Evolutionary conservation across 2,888 invertebrate genomes (phyloP).

Genomic region (Meghimatium bilineatum): DNA sequence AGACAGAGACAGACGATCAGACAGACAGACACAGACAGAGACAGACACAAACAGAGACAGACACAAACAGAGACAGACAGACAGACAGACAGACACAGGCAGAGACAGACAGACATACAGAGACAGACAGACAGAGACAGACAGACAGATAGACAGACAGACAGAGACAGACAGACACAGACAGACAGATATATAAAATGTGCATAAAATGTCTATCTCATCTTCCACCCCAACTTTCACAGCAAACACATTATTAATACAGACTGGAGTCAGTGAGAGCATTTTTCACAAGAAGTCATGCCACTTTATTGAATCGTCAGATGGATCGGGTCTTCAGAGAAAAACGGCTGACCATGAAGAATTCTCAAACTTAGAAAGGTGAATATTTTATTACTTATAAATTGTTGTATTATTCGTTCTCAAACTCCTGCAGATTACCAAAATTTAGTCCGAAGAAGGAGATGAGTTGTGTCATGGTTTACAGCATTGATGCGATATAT

Average conservation of each 20-base stretch:
- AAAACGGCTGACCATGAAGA: slow-evolving; percentile 35
- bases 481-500: too few species aligned
- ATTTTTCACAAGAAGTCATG: slow-evolving; percentile 31
- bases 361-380: slow-evolving; percentile 38
- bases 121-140: too few species aligned
- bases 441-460: too few species aligned
- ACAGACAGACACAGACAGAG: neutral
- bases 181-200: neutral
- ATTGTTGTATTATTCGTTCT: too few species aligned
- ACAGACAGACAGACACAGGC: too few species aligned
- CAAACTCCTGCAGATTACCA: too few species aligned
- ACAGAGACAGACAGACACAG: neutral
- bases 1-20: too few species aligned
- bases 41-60: slow-evolving; percentile 1
- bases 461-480: too few species aligned
- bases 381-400: too few species aligned
- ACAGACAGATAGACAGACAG: too few species aligned
- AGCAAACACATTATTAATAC: slow-evolving; percentile 37
- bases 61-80: too few species aligned
- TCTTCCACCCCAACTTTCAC: neutral
- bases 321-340: slow-evolving; percentile 6
- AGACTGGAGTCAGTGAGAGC: slow-evolving; percentile 41
- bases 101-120: too few species aligned
- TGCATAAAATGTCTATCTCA: neutral
- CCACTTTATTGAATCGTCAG: neutral